Conservation (phyloP, 2,888 invertebrate species). For the Cotesia congregata region DNA sequence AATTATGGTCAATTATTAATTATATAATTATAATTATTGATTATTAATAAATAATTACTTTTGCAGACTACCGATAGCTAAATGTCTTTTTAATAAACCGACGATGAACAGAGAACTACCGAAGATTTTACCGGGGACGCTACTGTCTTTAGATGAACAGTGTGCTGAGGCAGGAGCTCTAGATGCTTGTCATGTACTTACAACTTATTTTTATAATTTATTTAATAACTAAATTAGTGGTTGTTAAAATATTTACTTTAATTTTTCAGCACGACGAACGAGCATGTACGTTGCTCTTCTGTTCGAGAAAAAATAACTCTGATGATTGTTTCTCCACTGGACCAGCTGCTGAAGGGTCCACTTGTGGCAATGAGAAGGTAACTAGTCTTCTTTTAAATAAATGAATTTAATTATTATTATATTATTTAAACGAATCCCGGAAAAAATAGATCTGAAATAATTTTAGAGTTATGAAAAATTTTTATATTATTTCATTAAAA, state of each 20-base stretch:
- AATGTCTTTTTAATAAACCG: conserved; percentile 43
- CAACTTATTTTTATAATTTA: not conserved
- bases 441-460: not conserved
- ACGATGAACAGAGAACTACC: conserved; percentile 19
- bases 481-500: too few relatives aligned
- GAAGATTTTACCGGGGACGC: conserved; percentile 42
- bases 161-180: conserved; percentile 39
- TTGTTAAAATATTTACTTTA: not conserved
- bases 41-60: not conserved
- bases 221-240: not conserved
- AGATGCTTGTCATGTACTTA: conserved; percentile 41
- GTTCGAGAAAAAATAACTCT: conserved; percentile 25
- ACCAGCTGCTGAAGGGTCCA: conserved; percentile 42
- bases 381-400: not conserved
- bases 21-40: too few relatives aligned
- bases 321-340: conserved; percentile 38
- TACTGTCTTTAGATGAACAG: conserved; percentile 43
- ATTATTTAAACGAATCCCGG: too few relatives aligned
- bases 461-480: too few relatives aligned
- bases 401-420: not conserved
- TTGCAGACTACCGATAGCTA: conserved; percentile 36
- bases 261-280: conserved; percentile 34
- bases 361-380: conserved; percentile 33
- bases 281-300: conserved; percentile 43
- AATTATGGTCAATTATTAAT: too few relatives aligned